These are phyloP conservation scores for Lithophane socia DNA, from an alignment of 2,888 invertebrate genomes.

Conservation along the genomic window DNA sequence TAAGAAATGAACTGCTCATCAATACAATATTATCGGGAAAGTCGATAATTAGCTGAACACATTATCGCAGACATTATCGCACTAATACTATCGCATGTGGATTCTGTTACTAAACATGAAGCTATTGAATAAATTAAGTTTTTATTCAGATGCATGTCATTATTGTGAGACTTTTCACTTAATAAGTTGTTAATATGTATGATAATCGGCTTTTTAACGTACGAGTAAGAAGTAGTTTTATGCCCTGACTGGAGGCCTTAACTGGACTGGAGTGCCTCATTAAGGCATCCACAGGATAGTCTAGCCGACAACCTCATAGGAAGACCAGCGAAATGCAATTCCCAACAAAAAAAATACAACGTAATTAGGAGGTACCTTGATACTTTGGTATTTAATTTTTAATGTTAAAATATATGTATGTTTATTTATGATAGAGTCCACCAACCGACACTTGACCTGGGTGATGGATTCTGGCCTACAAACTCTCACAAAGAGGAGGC, in stretches of 20 bases:
- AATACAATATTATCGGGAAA: not conserved
- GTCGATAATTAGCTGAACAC: not conserved
- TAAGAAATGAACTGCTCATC: not conserved
- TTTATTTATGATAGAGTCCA: not conserved
- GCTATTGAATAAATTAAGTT: conserved; percentile 29
- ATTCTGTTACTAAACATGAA: conserved; percentile 5
- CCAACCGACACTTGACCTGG: no score
- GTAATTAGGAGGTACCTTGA: not conserved
- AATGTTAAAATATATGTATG: conserved; percentile 5
- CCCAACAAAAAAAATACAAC: no score
- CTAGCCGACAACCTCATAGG: no score
- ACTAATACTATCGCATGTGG: not conserved
- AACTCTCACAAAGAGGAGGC: no score
- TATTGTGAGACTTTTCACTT: not conserved
- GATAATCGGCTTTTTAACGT: not conserved
- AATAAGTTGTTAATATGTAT: not conserved
- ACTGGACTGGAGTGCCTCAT: no score
- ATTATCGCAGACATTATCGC: not conserved
- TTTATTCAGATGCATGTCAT: conserved; percentile 1
- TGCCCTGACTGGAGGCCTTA: no score
- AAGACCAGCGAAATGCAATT: no score
- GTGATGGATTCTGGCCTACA: no score
- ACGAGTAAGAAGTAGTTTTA: no score
- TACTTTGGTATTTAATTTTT: not conserved
- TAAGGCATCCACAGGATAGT: no score